Evolutionary conservation across 2,888 invertebrate genomes (phyloP).

Genomic region (Odontocolon sp.): DNA sequence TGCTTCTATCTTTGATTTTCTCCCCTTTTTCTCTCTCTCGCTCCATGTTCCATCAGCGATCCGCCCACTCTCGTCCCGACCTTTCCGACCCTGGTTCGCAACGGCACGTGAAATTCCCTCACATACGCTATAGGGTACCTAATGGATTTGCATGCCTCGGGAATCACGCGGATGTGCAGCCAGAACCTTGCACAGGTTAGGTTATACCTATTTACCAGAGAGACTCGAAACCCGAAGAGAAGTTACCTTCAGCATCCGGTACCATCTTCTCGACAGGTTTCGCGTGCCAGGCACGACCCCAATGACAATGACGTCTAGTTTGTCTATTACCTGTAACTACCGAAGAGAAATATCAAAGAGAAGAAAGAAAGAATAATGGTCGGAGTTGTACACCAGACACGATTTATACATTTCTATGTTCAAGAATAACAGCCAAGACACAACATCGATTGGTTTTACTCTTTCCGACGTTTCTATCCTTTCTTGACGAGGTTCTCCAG

Average conservation of each 20-base stretch:
- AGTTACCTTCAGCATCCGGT: constrained; percentile 47
- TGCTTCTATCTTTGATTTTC: constrained; percentile 38
- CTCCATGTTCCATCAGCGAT: constrained; percentile 44
- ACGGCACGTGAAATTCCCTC: constrained; percentile 40
- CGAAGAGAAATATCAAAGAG: constrained; percentile 8
- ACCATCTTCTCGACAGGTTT: constrained; percentile 49
- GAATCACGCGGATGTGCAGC: constrained; percentile 48
- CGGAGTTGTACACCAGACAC: neutral
- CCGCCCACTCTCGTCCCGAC: constrained; percentile 59
- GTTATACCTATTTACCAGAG: constrained; percentile 1
- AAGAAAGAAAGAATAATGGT: constrained; percentile 47
- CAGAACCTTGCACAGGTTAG: constrained; percentile 9
- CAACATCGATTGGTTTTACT: constrained; percentile 16
- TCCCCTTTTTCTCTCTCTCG: constrained; percentile 32
- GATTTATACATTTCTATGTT: constrained; percentile 30
- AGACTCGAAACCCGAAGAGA: neutral
- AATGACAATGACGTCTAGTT: constrained; percentile 10
- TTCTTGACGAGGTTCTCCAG: neutral
- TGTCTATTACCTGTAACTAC: too few relatives aligned
- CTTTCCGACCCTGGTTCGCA: constrained; percentile 55
- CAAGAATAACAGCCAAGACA: constrained; percentile 32
- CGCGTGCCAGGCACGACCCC: neutral
- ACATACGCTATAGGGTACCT: constrained; percentile 32
- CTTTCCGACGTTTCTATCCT: neutral
- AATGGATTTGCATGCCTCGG: constrained; percentile 59